Base-by-base conservation (phyloP, 2,797 vertebrate genomes). In the Tokudaia tokunoshimensis region DNA sequence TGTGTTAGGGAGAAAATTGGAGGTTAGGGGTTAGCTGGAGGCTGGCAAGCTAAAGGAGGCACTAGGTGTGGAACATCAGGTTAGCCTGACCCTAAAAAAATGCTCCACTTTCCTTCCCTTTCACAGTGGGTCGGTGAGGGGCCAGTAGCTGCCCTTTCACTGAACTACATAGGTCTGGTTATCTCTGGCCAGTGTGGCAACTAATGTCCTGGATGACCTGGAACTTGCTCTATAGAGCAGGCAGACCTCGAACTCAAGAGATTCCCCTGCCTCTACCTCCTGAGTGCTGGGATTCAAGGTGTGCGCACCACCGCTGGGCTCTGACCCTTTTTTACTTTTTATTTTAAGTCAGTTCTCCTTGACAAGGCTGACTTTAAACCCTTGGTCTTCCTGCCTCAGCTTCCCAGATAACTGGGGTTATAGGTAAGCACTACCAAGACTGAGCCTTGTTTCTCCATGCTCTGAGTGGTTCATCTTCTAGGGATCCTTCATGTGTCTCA, bases 1-100 rank as follows among this genome's bases (percentile, higher is more conserved):
- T 76, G 96, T 92, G 86, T n/a, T 44, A n/a, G 72, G 63, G 50
- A 84, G n/a, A 55, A 86, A 84, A 50, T 31, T 22, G n/a, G 67
- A 92, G 74, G 12, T 87, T 84, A 83, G 72, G 76, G 57, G 44
- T 61, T 74, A 61, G 67, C 81, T 85, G 57, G n/a, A 81, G 44
- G 65, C 89, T n/a, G 19, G n/a, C 2, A n/a, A n/a, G 29, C 65
- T 88, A 9, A 31, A 88, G 14, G 44, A 14, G 52, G 80, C 75
- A 72, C 67, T 76, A 44, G 80, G 63, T 55, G 34, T 34, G 55
- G 57, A 86, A 37, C 24, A 12, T 70, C 52, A 5, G 34, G 4
- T n/a, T 86, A 47, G 78, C 87, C 55, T n/a, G 14, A 55, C 61
- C 89, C 10, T 81, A 10, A 65, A 52, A 8, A 47, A 5, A 6